Evolutionary conservation across 2,888 invertebrate species (phyloP).

Genomic region (Stenichneumon culpator): DNA sequence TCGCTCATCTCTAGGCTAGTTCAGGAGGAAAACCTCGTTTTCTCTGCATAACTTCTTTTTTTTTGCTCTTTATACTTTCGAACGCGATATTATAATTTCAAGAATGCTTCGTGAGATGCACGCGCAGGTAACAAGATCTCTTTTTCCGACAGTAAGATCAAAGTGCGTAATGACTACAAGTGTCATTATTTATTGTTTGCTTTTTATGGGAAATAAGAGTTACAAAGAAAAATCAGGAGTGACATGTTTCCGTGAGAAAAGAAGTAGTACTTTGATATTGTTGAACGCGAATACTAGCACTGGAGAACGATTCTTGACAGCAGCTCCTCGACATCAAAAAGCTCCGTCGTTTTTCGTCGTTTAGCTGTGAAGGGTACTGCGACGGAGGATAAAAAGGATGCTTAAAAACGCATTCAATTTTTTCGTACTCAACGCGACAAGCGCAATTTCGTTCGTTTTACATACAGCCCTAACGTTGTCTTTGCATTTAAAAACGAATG

Average conservation of each 20-base stretch:
- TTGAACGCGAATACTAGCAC: not conserved
- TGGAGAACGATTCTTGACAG: not conserved
- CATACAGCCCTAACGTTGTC: too few species aligned
- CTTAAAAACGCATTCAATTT: not conserved
- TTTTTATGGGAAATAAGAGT: not conserved
- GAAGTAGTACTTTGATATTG: not conserved
- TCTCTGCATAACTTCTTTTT: slow-evolving; percentile 41
- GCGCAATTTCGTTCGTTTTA: not conserved
- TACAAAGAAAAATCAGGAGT: not conserved
- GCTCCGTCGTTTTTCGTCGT: not conserved
- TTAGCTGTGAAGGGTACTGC: not conserved
- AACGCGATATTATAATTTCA: slow-evolving; percentile 45
- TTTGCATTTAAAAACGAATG: too few species aligned
- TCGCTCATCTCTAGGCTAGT: slow-evolving; percentile 61
- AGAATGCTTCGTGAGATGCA: slow-evolving; percentile 23
- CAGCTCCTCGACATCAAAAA: not conserved
- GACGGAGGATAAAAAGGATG: not conserved
- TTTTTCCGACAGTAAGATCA: slow-evolving; percentile 28
- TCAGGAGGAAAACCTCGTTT: slow-evolving; percentile 65
- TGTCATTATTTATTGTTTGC: not conserved
- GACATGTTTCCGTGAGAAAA: not conserved
- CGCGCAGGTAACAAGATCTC: not conserved
- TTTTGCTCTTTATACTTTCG: slow-evolving; percentile 49
- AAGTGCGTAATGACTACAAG: slow-evolving; percentile 19
- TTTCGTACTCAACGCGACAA: not conserved